Base-by-base conservation (phyloP, 2,888 invertebrate genomes). In the Leptarthrus brevirostris region DNA sequence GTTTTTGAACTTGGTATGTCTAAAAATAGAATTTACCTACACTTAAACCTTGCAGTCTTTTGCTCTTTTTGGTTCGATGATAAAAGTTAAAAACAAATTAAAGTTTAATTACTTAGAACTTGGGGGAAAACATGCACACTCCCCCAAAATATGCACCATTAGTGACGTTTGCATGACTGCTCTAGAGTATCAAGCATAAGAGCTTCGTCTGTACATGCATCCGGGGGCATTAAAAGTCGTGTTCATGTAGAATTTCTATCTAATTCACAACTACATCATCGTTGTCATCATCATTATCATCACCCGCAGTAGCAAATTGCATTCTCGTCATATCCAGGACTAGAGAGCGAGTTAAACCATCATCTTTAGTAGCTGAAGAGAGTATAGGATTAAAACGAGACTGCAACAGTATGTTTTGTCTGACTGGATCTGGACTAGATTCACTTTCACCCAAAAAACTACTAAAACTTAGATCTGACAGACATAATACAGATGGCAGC, bases 181-280 rank as follows among this genome's bases (percentile, higher is more conserved):
- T n/a, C n/a, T n/a, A n/a, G 2, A n/a, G 2, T 14, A 44, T 14
- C 12, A 44, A 14, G 2, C 1, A 44, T 1, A 30, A n/a, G n/a
- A n/a, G n/a, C n/a, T 30, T 6, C 1, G 30, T 30, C 5, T 14
- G 44, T 44, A 1, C 44, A 44, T 14, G n/a, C 44, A 44, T 44
- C 4, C 16, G n/a, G 2, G 4, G 12, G 1, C 44, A 44, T 14
- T 44, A 44, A 14, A 30, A 12, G 44, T 14, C 16, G 12, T 44
- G 44, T 44, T 44, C 44, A 44, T 44, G 16, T 12, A n/a, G 2
- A 44, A 44, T 14, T 44, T 12, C 44, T 14, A 14, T 44, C 16
- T 44, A 44, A 44, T 44, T 12, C 44, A 44, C 44, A 44, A 44
- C n/a, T 44, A 14, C 44, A 44, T 44, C 44, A 44, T 44, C 44